Evolutionary conservation across 2,888 invertebrate genomes (phyloP).

Genomic region (Neoaliturus tenellus): DNA sequence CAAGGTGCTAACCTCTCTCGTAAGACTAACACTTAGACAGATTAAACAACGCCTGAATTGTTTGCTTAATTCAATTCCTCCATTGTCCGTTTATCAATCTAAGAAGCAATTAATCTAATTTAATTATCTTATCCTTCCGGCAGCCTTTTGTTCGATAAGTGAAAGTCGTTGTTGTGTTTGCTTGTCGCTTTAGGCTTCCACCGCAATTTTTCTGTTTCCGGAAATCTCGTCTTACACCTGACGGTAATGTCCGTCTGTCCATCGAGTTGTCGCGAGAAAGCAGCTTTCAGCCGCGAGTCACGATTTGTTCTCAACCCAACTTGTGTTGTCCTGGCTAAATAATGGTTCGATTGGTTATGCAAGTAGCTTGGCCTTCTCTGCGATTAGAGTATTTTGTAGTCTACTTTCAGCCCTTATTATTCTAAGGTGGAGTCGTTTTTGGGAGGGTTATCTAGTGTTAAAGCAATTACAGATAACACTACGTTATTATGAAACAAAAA

Average conservation of each 20-base stretch:
- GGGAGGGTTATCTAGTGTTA: too few relatives aligned
- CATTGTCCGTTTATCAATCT: slow-evolving; percentile 23
- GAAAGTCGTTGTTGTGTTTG: not conserved
- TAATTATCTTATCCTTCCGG: slow-evolving; percentile 2
- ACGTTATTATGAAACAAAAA: too few relatives aligned
- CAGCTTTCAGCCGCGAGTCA: not conserved
- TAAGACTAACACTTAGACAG: not conserved
- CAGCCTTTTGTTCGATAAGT: not conserved
- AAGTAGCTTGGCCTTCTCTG: not conserved
- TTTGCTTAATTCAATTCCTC: not conserved
- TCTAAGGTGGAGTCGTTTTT: too few relatives aligned
- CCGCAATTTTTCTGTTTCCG: slow-evolving; percentile 6
- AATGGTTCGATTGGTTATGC: not conserved
- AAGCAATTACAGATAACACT: too few relatives aligned
- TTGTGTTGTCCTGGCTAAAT: not conserved
- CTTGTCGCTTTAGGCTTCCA: not conserved
- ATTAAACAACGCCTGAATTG: not conserved
- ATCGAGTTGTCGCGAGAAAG: too few relatives aligned
- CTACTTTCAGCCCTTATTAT: too few relatives aligned
- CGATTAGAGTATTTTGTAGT: too few relatives aligned
- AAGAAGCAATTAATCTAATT: slow-evolving; percentile 17
- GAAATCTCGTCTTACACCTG: not conserved
- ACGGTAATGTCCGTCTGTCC: not conserved
- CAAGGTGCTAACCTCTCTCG: not conserved
- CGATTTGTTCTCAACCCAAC: not conserved